Evolutionary conservation across 1,140 invertebrate species (phyloP), one percentile per base, ranked within the genome.

Genomic region (Pissodes strobi): DNA sequence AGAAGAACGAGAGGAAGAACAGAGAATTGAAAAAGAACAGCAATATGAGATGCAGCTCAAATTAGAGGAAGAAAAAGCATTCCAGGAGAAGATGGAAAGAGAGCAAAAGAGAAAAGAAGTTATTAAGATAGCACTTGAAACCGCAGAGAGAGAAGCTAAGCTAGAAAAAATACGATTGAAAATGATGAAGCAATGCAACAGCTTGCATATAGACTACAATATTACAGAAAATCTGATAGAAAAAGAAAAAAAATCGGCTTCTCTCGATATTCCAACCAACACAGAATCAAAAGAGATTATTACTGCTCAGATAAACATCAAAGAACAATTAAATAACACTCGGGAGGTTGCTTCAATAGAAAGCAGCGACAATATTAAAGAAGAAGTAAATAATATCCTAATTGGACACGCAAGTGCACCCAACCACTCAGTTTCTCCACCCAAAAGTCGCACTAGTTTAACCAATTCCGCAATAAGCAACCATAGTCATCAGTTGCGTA

Each of bases 1-100:
- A 69, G 88, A 90, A 72, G 88, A 90, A 75, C 80, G 78, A 53
- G 79, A 85, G 66, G 88, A 89, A 75, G 88, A 90, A 68, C 78
- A 87, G 49, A 79, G 88, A 64, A 85, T 90, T 39, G 81, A 82
- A 68, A 81, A 81, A 62, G 85, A 90, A 70, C 82, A 84, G 66
- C 85, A 89, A 72, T 80, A 84, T 66, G 88, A 90, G 72, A 81
- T 80, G 49, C 73, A 83, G 71, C 80, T 83, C 46, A 61, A 85
- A n/a, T 81, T 85, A 70, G 79, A 82, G 45, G 85, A 87, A 56
- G 83, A 83, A 67, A 76, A 80, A 61, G 74, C 80, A 39, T 76
- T 81, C 1, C 82, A 82, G 68, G 86, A 88, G 69, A 86, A 88
- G 69, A 82, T 85, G 61, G 80, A 84, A 49, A 73, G 81, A 25